Evolutionary conservation across 2,888 invertebrate species (phyloP).

Genomic region (Hypercompe scribonia): DNA sequence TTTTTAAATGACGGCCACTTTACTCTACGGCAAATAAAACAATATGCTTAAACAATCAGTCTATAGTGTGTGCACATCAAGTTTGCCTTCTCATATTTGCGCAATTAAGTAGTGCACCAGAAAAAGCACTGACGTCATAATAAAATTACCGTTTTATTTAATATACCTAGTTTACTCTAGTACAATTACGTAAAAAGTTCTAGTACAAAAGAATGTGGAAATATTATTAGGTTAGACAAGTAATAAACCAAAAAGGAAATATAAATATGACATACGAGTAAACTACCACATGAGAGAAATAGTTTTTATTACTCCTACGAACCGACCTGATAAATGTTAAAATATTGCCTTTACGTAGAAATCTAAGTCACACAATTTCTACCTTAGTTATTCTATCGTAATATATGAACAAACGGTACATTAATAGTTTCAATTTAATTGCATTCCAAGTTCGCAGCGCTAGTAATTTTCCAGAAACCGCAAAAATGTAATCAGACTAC

Average conservation of each 20-base stretch:
- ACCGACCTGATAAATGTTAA: neutral
- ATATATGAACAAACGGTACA: neutral
- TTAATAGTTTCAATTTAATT: slow-evolving; percentile 38
- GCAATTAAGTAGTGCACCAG: slow-evolving; percentile 27
- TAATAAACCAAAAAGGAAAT: neutral
- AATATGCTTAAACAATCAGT: slow-evolving; percentile 42
- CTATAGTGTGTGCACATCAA: slow-evolving; percentile 36
- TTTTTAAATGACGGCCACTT: neutral
- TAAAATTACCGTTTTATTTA: neutral
- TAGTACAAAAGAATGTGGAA: neutral
- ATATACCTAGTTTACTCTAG: too few species aligned
- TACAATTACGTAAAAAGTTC: neutral
- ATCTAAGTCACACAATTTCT: neutral
- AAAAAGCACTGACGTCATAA: slow-evolving; percentile 6
- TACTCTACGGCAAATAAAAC: slow-evolving; percentile 41
- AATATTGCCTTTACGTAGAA: neutral
- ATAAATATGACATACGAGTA: neutral
- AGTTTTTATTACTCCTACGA: neutral
- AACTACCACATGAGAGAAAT: too few species aligned
- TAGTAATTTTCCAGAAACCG: slow-evolving; percentile 46
- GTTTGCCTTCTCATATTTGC: slow-evolving; percentile 45
- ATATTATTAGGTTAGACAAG: neutral
- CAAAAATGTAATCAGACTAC: slow-evolving; percentile 48
- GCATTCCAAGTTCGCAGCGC: slow-evolving; percentile 36
- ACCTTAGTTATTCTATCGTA: neutral